Conservation (phyloP, 1,140 invertebrate species). For the Rhyzopertha dominica region DNA sequence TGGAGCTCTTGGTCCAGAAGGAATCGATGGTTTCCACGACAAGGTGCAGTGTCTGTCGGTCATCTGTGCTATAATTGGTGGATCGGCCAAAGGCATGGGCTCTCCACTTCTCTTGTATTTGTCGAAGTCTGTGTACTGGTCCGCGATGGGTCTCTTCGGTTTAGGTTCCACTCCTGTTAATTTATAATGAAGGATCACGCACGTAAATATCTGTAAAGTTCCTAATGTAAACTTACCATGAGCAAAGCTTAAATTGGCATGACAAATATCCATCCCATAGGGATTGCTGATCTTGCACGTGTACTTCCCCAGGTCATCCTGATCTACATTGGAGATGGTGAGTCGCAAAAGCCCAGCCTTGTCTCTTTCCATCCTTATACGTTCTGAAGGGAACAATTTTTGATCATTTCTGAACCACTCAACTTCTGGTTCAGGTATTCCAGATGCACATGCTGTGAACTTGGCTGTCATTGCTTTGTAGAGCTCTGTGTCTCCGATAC, state of each 20-base stretch:
- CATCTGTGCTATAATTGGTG: constrained; percentile 85
- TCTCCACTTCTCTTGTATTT: constrained; percentile 75
- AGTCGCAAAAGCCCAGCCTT: constrained; percentile 74
- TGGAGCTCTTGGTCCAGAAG: constrained; percentile 69
- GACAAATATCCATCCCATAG: constrained; percentile 77
- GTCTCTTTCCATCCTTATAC: constrained; percentile 77
- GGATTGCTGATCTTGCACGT: constrained; percentile 75
- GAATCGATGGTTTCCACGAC: constrained; percentile 88
- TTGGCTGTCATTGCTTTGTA: constrained; percentile 84
- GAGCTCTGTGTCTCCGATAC: constrained; percentile 81
- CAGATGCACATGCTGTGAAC: constrained; percentile 83
- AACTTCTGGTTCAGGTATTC: constrained; percentile 79
- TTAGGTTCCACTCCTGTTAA: constrained; percentile 62
- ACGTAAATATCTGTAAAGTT: constrained; percentile 19
- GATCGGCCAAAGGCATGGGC: constrained; percentile 77
- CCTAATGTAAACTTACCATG: constrained; percentile 32
- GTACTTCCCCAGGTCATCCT: constrained; percentile 78
- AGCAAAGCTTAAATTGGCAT: constrained; percentile 75
- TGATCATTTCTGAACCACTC: constrained; percentile 79
- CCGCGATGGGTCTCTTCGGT: constrained; percentile 64
- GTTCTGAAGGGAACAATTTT: constrained; percentile 72
- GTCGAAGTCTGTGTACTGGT: constrained; percentile 80
- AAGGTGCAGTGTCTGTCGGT: constrained; percentile 77
- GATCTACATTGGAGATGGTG: constrained; percentile 66
- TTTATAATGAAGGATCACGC: constrained; percentile 14